A percentile compares a stretch with the other conserved stretches of the same genome.
These are phyloP conservation scores for Chymomyza costata DNA, from an alignment of 1,140 invertebrate species.

Conservation along the genomic window DNA sequence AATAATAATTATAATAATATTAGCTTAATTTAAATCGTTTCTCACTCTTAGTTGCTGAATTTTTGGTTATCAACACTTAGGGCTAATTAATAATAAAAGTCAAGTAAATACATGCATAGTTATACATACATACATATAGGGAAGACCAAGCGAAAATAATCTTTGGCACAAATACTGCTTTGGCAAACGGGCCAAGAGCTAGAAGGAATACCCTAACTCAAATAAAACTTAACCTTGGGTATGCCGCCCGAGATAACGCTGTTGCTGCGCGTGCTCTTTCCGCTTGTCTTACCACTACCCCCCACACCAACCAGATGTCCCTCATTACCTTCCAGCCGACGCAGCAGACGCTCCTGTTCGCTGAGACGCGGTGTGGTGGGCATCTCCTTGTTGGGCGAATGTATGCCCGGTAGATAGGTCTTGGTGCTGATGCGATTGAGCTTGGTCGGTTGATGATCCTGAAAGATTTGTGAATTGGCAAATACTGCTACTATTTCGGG, in stretches of 20 bases:
- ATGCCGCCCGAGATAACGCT: slow-evolving; percentile 57
- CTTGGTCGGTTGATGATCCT: slow-evolving; percentile 73
- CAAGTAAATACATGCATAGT: slow-evolving; percentile 16
- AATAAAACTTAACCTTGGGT: slow-evolving; percentile 65
- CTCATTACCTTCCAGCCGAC: slow-evolving; percentile 73
- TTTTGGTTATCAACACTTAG: no score
- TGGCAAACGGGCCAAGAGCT: neutral
- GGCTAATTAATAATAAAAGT: slow-evolving; percentile 18
- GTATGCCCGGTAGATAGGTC: slow-evolving; percentile 57
- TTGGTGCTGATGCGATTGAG: slow-evolving; percentile 64
- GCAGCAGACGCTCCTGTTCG: slow-evolving; percentile 64
- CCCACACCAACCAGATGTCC: slow-evolving; percentile 18
- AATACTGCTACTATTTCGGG: slow-evolving; percentile 73
- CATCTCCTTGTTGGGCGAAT: slow-evolving; percentile 59
- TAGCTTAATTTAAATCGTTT: no score
- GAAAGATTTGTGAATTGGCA: slow-evolving; percentile 74
- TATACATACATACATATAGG: no score
- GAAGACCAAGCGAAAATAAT: slow-evolving; percentile 27
- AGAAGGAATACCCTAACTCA: slow-evolving; percentile 22
- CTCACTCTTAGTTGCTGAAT: no score
- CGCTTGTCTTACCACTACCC: slow-evolving; percentile 43
- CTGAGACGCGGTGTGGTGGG: slow-evolving; percentile 59
- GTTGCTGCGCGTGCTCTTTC: slow-evolving; percentile 62
- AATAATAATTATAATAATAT: no score
- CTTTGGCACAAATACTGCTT: slow-evolving; percentile 68